Evolutionary conservation across 64 coral and sea anemone species (phyloP), one percentile per base, ranked within the genome.

Genomic region (Pocillopora verrucosa): DNA sequence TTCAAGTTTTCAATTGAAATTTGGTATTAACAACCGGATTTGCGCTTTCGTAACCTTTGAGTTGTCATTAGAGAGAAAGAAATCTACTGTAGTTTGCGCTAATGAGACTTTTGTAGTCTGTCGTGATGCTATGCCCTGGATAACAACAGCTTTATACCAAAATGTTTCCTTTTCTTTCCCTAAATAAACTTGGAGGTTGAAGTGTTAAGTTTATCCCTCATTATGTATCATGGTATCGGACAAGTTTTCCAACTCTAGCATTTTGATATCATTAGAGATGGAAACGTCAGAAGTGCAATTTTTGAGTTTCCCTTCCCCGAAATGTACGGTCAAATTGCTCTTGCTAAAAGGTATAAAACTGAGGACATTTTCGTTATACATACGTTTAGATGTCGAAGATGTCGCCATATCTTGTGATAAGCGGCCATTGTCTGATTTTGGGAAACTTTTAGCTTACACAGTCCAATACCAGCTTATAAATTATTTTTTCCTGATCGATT

Each of bases 361-460:
- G 75, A 58, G 7, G 19, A 22, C 10, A 57, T 2, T 77, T 79
- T 70, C 67, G 22, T 79, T 30, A 2, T 85, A 85, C 82, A 20
- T 72, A 85, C 82, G 34, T 85, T 85, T n/a, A 85, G 22, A 14
- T 41, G 82, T n/a, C 56, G 37, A 72, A 85, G 20, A 1, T 72
- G 64, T 16, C 36, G 67, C 64, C 82, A 85, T 24, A 85, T 85
- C 11, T 85, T 72, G 36, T 85, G 63, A 65, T 85, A 85, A 57
- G 82, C 12, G 16, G 82, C 37, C 82, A 85, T 70, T 5, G 67
- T 51, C 41, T 51, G 41, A 51, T 85, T 72, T 22, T 14, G 12
- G 82, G 11, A 19, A 20, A 20, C 72, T 15, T 13, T 51, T 3
- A 0, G 35, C 36, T n/a, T 45, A 80, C 61, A 35, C 5, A 34